phyloP scores from a whole-genome alignment of 1,140 invertebrate species.

The Druon quercuslanigerum region DNA sequence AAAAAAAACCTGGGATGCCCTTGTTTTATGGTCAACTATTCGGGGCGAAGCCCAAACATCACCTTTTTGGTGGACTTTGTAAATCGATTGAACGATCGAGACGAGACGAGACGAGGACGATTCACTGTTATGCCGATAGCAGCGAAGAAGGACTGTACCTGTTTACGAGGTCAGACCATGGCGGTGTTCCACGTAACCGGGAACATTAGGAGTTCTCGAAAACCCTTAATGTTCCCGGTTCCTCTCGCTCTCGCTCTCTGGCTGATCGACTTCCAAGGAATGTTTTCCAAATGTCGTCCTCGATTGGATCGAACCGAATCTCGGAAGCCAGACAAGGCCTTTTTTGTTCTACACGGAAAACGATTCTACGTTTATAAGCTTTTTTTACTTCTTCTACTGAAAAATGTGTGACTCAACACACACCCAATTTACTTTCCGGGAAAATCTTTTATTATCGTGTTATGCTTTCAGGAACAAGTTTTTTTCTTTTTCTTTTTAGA shows the following conservation, averaged over 20 bases:
- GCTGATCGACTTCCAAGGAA: constrained; percentile 32
- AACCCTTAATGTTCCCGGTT: constrained; percentile 30
- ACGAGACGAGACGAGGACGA: neutral
- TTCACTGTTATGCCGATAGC: neutral
- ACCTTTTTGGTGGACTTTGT: neutral
- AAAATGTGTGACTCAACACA: constrained; percentile 40
- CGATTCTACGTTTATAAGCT: neutral
- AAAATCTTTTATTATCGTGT: constrained; percentile 40
- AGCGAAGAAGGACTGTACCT: neutral
- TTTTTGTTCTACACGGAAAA: constrained; percentile 32
- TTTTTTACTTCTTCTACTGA: constrained; percentile 26
- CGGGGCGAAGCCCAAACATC: neutral
- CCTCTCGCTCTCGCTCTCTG: neutral
- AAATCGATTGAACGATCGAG: neutral
- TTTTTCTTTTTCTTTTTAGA: too few species aligned
- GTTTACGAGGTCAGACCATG: constrained; percentile 25
- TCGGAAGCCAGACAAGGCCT: constrained; percentile 20
- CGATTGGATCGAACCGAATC: constrained; percentile 31
- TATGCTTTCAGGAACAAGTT: constrained; percentile 30
- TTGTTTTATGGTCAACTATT: neutral
- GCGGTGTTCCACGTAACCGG: constrained; percentile 26
- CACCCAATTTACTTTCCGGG: constrained; percentile 22
- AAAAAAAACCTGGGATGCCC: neutral
- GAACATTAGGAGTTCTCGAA: constrained; percentile 35
- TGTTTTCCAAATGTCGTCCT: constrained; percentile 26